These are phyloP conservation scores for Leptoclinus maculatus DNA, from an alignment of 2,797 vertebrate genomes.

Conservation along the genomic window DNA sequence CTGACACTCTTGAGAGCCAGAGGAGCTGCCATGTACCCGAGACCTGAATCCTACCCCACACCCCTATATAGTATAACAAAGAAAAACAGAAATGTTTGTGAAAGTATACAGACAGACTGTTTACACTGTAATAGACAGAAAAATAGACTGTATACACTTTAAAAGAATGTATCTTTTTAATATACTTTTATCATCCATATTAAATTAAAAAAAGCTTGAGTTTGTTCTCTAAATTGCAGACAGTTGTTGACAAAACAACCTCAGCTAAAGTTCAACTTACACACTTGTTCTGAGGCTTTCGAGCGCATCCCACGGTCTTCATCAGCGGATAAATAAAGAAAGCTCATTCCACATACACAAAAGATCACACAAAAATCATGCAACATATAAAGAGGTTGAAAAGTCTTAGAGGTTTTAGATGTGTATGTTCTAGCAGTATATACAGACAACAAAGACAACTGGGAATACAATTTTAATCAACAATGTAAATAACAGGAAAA, in stretches of 20 bases:
- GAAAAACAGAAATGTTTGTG: background rate
- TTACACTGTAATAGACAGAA: background rate
- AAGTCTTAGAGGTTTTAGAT: too few relatives aligned
- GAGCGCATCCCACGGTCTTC: background rate
- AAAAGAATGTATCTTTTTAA: background rate
- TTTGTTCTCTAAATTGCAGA: too few relatives aligned
- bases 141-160: background rate
- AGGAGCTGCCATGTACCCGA: constrained; percentile 29
- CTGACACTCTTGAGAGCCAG: constrained; percentile 30
- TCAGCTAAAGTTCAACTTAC: too few relatives aligned
- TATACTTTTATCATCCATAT: background rate
- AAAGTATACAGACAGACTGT: too few relatives aligned
- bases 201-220: background rate
- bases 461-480: too few relatives aligned
- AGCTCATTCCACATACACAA: background rate
- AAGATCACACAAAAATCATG: too few relatives aligned
- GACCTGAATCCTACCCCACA: background rate
- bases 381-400: too few relatives aligned
- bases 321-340: background rate
- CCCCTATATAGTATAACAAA: background rate
- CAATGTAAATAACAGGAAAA: too few relatives aligned
- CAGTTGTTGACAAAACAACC: too few relatives aligned
- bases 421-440: too few relatives aligned
- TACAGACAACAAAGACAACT: too few relatives aligned
- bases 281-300: too few relatives aligned